Base-by-base conservation (phyloP, 2,113 vertebrate species). In the Antennarius striatus region DNA sequence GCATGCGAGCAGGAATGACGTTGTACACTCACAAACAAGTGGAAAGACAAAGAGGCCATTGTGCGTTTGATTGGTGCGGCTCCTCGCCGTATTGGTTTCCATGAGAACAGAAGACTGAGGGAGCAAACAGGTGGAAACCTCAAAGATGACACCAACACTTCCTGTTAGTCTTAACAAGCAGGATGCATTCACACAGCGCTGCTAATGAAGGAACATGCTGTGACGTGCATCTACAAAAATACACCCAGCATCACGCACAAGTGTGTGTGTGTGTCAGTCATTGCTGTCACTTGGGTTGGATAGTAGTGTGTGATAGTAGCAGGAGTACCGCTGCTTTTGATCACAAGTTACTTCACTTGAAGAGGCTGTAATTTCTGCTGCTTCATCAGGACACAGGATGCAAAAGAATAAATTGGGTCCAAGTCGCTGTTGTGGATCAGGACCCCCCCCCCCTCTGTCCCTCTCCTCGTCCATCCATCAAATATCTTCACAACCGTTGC, bases 21-120 rank as follows among this genome's bases (percentile, higher is more conserved):
- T 68, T 14, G 57, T 42, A 57, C 51, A 6, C 1, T 47, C 69
- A 52, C 48, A 13, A 11, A 56, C 11, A 30, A 39, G 49, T 42
- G 61, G 29, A 29, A 56, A 75, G 64, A 86, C 85, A 87, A 87
- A 86, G 78, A 71, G 67, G 64, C 71, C 64, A 60, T 70, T 86
- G 85, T 83, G 68, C 36, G 71, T 22, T 71, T 69, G 56, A 78
- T 50, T 58, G 70, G 59, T 6, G 8, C 9, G 7, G 55, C 64
- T 66, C 76, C 50, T 75, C 77, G 60, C 51, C 71, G 28, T 70
- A 58, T 63, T 81, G 80, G 84, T 89, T 88, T 80, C 88, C 84
- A 88, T 86, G 88, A 81, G 76, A 89, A 89, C 86, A 61, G 54
- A 28, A 71, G 66, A 49, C 42, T 1, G 48, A 71, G 60, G 1